phyloP scores from a whole-genome alignment of 2,797 vertebrate genomes.

The Eidolon dupreanum region DNA sequence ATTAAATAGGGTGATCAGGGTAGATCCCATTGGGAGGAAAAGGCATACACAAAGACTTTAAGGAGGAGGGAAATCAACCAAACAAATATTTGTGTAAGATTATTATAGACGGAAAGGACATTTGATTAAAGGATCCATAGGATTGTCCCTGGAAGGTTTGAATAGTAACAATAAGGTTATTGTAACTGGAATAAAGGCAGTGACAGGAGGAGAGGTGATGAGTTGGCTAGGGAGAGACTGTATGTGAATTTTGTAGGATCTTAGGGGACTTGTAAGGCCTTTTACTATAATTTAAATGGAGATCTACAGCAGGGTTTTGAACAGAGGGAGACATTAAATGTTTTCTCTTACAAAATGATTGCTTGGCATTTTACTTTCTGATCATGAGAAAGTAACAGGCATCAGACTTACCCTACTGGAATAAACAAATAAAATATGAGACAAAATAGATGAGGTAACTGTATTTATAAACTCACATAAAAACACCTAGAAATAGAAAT shows the following conservation, averaged over 20 bases:
- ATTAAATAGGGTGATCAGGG: not conserved
- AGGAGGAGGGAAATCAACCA: not conserved
- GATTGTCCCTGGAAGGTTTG: not conserved
- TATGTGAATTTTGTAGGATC: not conserved
- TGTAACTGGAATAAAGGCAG: not conserved
- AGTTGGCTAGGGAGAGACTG: not conserved
- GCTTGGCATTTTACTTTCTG: not conserved
- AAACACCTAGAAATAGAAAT: not conserved
- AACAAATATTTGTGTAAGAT: not conserved
- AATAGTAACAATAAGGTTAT: not conserved
- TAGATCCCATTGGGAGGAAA: not conserved
- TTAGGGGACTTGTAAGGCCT: not conserved
- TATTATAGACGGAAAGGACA: not conserved
- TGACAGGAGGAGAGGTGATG: not conserved
- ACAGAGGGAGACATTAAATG: not conserved
- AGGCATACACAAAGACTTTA: not conserved
- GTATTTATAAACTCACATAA: not conserved
- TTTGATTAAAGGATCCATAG: not conserved
- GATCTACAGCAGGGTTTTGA: not conserved
- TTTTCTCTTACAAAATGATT: not conserved
- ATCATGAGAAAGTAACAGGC: not conserved
- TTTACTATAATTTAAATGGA: not conserved
- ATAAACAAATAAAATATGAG: conserved; percentile 23
- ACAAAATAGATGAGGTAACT: not conserved
- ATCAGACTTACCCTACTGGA: not conserved